A percentile compares a stretch with the other conserved stretches of the same genome.
These are phyloP conservation scores for Eupithecia pulchellata DNA, from an alignment of 2,888 invertebrate genomes.

Conservation along the genomic window DNA sequence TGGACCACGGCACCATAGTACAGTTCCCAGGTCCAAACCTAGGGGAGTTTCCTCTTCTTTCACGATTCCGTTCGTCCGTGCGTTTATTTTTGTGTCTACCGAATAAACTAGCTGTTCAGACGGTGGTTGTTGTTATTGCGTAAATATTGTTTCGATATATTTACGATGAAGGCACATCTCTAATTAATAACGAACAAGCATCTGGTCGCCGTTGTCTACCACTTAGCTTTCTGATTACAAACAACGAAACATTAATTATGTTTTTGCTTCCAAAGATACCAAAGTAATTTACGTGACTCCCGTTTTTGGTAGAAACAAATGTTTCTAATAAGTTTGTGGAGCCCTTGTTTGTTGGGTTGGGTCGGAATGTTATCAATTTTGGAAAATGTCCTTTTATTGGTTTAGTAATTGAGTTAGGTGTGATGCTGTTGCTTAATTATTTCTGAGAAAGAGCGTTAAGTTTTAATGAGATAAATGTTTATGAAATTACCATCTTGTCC, in stretches of 20 bases:
- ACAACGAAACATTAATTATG: slow-evolving; percentile 79
- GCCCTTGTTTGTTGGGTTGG: slow-evolving; percentile 49
- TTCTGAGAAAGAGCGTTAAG: slow-evolving; percentile 7
- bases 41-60: neutral
- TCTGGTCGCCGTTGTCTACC: slow-evolving; percentile 62
- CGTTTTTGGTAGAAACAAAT: slow-evolving; percentile 70
- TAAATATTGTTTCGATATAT: neutral
- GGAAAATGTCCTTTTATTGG: slow-evolving; percentile 30
- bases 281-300: slow-evolving; percentile 71
- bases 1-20: too few relatives aligned
- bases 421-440: slow-evolving; percentile 20
- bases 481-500: neutral
- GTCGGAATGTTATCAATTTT: slow-evolving; percentile 41
- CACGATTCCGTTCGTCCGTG: neutral
- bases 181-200: slow-evolving; percentile 54
- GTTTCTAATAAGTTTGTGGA: slow-evolving; percentile 70
- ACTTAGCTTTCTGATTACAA: slow-evolving; percentile 76
- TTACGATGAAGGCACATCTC: slow-evolving; percentile 20
- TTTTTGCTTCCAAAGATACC: slow-evolving; percentile 76
- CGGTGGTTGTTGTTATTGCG: neutral
- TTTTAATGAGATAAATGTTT: neutral
- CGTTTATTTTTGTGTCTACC: neutral
- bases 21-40: too few relatives aligned
- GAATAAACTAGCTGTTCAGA: neutral
- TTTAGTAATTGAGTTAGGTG: slow-evolving; percentile 32